Evolutionary conservation across 2,888 invertebrate species (phyloP), one percentile per base, ranked within the genome.

Genomic region (Eupithecia insigniata): DNA sequence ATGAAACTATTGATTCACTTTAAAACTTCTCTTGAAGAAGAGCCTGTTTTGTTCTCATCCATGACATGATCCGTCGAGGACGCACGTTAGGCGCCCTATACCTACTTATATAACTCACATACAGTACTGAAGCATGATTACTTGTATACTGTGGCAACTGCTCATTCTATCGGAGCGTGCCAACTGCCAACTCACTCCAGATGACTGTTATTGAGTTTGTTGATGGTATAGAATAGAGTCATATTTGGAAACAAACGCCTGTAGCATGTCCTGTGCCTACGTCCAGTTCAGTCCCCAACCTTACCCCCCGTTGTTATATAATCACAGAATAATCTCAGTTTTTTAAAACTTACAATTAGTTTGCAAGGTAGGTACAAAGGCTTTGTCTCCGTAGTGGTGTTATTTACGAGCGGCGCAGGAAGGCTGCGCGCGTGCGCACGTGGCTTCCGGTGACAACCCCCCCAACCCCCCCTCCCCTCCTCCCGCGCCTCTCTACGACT

Each of bases 371-470:
- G 22, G 10, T 12, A 22, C 51, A 10, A 22, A 10, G 51, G 51
- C 51, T 51, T 10, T 22, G 51, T 16, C 51, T 51, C 10, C 51
- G 51, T 4, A 51, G 51, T 51, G 51, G 8, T 22, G 22, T 43
- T 43, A n/a, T 51, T 51, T 22, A 51, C 22, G 51, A 22, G 51
- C 22, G 51, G 51, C 12, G 22, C 51, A n/a, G 22, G 51, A 22
- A 51, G 51, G 51, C 51, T n/a, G 46, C 51, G 51, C 51, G 51
- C 51, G 8, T 46, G 51, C 51, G 51, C n/a, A 22, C 51, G 51
- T 51, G 51, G 51, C 3, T 51, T 51, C 51, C 51, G 46, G 22
- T 22, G 3, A n/a, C n/a, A n/a, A n/a, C n/a, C 8, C n/a, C 46
- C 51, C 43, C 7, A 4, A 5, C 39, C 22, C 7, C 7, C 43